Evolutionary conservation across 2,797 vertebrate genomes (phyloP).

Genomic region (Leptatherina wallacei): DNA sequence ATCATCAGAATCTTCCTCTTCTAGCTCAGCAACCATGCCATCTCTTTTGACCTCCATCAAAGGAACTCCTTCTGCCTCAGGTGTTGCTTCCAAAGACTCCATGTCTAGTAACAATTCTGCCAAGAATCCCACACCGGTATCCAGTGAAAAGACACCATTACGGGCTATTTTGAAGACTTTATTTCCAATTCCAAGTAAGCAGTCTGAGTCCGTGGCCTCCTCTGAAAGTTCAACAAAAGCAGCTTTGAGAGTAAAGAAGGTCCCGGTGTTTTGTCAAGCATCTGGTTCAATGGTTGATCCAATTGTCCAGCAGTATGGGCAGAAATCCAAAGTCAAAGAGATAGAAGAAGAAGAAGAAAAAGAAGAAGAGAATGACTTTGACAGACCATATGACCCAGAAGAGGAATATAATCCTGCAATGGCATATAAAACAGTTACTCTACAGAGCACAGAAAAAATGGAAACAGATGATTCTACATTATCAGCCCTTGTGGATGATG

Average conservation of each 20-base stretch:
- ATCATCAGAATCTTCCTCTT: conserved; percentile 76
- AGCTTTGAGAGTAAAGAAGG: conserved; percentile 53
- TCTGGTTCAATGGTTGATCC: conserved; percentile 87
- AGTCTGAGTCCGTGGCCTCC: conserved; percentile 71
- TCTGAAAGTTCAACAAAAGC: conserved; percentile 55
- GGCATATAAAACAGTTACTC: conserved; percentile 69
- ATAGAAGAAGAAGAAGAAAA: conserved; percentile 78
- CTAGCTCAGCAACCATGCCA: conserved; percentile 74
- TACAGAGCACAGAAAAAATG: conserved; percentile 55
- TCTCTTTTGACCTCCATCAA: conserved; percentile 69
- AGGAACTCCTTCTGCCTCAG: conserved; percentile 39
- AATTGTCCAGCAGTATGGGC: conserved; percentile 93
- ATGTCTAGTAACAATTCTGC: conserved; percentile 63
- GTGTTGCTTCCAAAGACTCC: conserved; percentile 43
- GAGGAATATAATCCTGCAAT: conserved; percentile 91
- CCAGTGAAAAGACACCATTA: conserved; percentile 80
- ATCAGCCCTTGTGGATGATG: conserved; percentile 81
- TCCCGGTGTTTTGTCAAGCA: conserved; percentile 49
- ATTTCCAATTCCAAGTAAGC: conserved; percentile 88
- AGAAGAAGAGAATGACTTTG: conserved; percentile 88
- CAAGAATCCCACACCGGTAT: conserved; percentile 61
- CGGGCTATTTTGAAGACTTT: conserved; percentile 92
- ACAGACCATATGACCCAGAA: conserved; percentile 95
- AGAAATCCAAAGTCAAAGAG: conserved; percentile 84
- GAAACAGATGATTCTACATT: conserved; percentile 60